Conservation (phyloP, 2,797 vertebrate genomes). For the Xenops minutus region DNA sequence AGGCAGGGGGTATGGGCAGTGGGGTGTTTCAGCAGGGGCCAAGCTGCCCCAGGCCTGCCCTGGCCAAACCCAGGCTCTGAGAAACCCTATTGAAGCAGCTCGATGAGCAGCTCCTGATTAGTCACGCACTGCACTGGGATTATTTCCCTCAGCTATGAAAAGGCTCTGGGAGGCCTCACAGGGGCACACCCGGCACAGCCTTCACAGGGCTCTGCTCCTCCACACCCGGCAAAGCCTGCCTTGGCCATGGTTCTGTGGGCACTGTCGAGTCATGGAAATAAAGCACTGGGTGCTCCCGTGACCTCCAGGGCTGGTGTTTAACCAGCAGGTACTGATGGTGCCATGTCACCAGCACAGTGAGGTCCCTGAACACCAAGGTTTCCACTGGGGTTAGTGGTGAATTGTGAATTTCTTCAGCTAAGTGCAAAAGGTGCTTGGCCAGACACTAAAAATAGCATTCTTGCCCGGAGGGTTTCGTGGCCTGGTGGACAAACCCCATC, state of each 20-base stretch:
- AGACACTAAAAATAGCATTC: not conserved
- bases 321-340: accelerated
- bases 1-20: not conserved
- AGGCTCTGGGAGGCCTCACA: not conserved
- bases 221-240: not conserved
- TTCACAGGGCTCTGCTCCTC: not conserved
- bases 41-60: not conserved
- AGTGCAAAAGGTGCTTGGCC: not conserved
- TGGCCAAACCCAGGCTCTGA: not conserved
- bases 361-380: accelerated
- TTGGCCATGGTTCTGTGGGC: accelerated
- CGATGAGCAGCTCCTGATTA: not conserved
- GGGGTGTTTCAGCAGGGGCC: not conserved
- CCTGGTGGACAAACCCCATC: not conserved
- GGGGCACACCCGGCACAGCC: not conserved
- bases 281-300: accelerated
- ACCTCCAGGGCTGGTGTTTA: not conserved
- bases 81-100: not conserved
- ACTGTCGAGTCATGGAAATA: accelerated
- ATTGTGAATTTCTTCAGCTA: not conserved
- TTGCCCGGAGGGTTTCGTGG: not conserved
- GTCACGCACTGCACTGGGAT: not conserved
- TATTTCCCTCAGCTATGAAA: not conserved
- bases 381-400: accelerated
- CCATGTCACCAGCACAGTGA: accelerated